A percentile compares a stretch with the other conserved stretches of the same genome.
These are phyloP conservation scores for Hipparchia sbordonii DNA, from an alignment of 2,888 invertebrate species.

Conservation along the genomic window DNA sequence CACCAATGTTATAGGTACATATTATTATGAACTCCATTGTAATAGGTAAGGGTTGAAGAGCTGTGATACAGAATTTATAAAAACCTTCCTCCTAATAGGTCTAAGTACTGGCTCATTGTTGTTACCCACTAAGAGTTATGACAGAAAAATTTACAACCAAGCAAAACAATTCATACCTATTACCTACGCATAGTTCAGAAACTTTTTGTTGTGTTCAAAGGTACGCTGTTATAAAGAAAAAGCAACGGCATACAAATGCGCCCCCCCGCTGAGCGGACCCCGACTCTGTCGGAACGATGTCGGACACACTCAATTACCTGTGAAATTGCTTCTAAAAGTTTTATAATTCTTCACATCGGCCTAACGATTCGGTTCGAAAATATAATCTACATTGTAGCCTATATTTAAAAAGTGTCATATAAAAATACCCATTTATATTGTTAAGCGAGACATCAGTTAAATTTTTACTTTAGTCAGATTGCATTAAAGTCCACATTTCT, in stretches of 20 bases:
- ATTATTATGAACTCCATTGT: neutral
- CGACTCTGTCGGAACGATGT: constrained; percentile 54
- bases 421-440: too few relatives aligned
- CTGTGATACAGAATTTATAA: too few relatives aligned
- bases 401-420: too few relatives aligned
- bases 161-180: constrained; percentile 7
- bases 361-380: neutral
- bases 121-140: neutral
- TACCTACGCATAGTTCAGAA: constrained; percentile 8
- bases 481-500: too few relatives aligned
- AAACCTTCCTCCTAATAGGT: neutral
- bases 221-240: constrained; percentile 42
- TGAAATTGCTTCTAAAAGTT: constrained; percentile 68
- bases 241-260: constrained; percentile 54
- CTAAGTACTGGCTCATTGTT: neutral
- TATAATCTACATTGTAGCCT: neutral
- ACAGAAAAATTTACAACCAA: neutral
- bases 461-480: too few relatives aligned
- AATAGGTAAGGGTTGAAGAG: neutral
- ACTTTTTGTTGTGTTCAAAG: constrained; percentile 24
- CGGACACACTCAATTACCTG: constrained; percentile 70
- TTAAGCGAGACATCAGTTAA: too few relatives aligned
- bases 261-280: constrained; percentile 48
- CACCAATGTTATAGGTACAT: too few relatives aligned
- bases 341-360: constrained; percentile 47